These are phyloP conservation scores for Artemisiospiza belli DNA, from an alignment of 2,113 vertebrate genomes.

Conservation along the genomic window DNA sequence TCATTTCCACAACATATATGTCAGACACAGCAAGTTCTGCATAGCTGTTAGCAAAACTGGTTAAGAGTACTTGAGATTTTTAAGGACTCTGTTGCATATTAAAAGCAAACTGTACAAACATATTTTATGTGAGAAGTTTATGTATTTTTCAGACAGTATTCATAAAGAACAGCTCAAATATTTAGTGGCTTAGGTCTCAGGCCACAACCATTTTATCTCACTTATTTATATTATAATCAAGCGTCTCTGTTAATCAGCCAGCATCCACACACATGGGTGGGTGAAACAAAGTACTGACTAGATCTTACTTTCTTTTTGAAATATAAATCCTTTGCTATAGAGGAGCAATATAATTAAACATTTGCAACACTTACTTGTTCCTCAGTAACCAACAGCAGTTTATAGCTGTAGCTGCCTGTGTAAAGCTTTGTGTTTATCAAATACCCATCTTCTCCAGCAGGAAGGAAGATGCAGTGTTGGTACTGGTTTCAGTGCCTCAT, in stretches of 20 bases:
- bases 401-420: background rate
- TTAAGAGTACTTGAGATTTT: background rate
- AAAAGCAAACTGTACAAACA: background rate
- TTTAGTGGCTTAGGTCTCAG: background rate
- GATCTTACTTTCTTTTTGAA: background rate
- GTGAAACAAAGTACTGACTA: background rate
- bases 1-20: background rate
- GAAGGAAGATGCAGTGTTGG: background rate
- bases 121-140: background rate
- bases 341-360: background rate
- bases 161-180: background rate
- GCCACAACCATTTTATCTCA: background rate
- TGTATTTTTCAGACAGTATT: background rate
- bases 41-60: background rate
- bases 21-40: background rate
- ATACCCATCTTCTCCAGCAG: background rate
- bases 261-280: background rate
- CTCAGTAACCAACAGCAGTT: background rate
- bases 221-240: background rate
- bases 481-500: background rate
- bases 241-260: background rate
- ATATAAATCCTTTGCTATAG: background rate
- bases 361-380: background rate
- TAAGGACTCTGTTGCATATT: background rate
- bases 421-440: background rate